Evolutionary conservation across 2,797 vertebrate species (phyloP).

Genomic region (Gadopsis bispinosus): DNA sequence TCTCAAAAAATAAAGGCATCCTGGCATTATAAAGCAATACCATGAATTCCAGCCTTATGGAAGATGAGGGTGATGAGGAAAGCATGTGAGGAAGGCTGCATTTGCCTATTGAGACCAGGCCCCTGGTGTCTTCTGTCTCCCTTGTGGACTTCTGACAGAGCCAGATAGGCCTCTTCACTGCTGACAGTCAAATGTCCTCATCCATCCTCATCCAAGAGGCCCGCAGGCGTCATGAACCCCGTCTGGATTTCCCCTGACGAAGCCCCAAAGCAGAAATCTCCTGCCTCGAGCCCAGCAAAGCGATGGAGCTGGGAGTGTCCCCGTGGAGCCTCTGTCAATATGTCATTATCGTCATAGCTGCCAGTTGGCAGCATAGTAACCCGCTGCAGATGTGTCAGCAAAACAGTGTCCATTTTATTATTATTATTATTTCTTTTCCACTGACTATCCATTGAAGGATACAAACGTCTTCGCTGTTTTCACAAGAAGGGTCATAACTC

Average conservation of each 20-base stretch:
- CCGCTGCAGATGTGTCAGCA: constrained; percentile 79
- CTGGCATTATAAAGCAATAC: constrained; percentile 33
- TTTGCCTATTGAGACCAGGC: constrained; percentile 65
- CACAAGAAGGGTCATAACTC: constrained; percentile 50
- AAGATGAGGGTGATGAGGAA: constrained; percentile 57
- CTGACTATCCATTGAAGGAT: constrained; percentile 46
- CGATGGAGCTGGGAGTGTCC: constrained; percentile 66
- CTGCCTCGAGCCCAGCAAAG: constrained; percentile 64
- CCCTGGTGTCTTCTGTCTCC: constrained; percentile 62
- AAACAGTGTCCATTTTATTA: constrained; percentile 66
- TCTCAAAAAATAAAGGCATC: constrained; percentile 30
- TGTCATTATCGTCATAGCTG: constrained; percentile 80
- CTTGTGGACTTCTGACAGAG: constrained; percentile 69
- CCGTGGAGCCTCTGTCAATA: constrained; percentile 79
- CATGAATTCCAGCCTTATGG: constrained; percentile 38
- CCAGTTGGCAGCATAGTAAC: constrained; percentile 74
- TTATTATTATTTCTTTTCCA: constrained; percentile 62
- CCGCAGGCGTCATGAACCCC: constrained; percentile 72
- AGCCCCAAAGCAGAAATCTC: constrained; percentile 72
- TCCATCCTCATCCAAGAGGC: constrained; percentile 82
- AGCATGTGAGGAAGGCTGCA: constrained; percentile 47
- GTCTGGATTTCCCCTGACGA: constrained; percentile 75
- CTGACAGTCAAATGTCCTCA: constrained; percentile 84
- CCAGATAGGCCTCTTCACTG: constrained; percentile 75
- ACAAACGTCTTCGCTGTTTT: constrained; percentile 47